Evolutionary conservation across 1,140 invertebrate genomes (phyloP).

Genomic region (Anthonomus grandis): DNA sequence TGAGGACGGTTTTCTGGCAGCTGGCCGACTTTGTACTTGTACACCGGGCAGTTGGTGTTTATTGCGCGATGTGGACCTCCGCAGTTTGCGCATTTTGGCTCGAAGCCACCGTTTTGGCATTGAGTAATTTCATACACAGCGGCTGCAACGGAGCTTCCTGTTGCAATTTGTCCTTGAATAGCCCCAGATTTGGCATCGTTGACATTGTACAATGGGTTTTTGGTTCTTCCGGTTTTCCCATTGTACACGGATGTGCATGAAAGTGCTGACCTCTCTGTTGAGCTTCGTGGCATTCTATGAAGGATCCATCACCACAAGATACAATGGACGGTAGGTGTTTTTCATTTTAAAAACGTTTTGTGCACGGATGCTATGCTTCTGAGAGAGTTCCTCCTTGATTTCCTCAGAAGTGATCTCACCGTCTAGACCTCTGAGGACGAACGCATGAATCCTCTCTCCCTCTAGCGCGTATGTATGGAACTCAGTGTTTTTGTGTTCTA

Average conservation of each 20-base stretch:
- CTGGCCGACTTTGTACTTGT: conserved; percentile 1
- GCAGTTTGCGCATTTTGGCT: conserved; percentile 18
- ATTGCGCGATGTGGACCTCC: conserved; percentile 7
- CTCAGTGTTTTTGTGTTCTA: not conserved
- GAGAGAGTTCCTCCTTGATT: conserved; percentile 1
- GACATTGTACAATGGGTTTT: conserved; percentile 31
- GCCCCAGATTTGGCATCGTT: conserved; percentile 35
- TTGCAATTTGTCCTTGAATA: conserved; percentile 31
- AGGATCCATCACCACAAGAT: not conserved
- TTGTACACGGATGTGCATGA: not conserved
- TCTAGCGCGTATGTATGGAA: conserved; percentile 7
- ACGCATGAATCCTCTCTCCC: conserved; percentile 12
- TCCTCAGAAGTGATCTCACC: not conserved
- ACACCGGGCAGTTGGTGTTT: conserved; percentile 5
- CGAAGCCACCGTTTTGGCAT: not conserved
- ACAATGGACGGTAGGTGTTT: not conserved
- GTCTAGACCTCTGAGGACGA: conserved; percentile 7
- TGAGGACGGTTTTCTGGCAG: not conserved
- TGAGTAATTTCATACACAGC: conserved; percentile 33
- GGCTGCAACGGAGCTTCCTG: conserved; percentile 25
- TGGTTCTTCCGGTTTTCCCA: conserved; percentile 17
- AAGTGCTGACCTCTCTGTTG: not conserved
- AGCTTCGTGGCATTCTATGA: not conserved
- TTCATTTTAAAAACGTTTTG: conserved; percentile 1
- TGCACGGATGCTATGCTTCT: not conserved